These are phyloP conservation scores for Volucella zonaria DNA, from an alignment of 2,888 invertebrate species.

Conservation along the genomic window DNA sequence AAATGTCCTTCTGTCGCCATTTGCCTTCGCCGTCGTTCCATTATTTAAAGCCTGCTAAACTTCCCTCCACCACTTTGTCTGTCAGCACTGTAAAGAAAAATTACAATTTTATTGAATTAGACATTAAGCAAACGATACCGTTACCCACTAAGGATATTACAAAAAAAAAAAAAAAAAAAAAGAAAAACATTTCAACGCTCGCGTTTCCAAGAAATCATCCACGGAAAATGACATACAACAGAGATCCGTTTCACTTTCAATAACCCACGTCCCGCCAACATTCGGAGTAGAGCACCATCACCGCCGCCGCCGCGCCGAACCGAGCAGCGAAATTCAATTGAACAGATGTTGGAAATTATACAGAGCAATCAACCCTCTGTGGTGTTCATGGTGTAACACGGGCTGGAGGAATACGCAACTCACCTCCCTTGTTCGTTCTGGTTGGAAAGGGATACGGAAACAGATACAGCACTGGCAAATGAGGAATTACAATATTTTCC, in stretches of 20 bases:
- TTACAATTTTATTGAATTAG: conserved; percentile 57
- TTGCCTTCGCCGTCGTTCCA: conserved; percentile 23
- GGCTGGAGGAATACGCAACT: conserved; percentile 19
- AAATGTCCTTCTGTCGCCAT: conserved; percentile 58
- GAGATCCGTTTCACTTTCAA: conserved; percentile 46
- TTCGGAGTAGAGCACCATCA: background rate
- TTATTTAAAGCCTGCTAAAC: conserved; percentile 40
- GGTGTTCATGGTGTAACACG: no score
- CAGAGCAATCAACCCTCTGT: conserved; percentile 56
- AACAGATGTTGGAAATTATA: conserved; percentile 70
- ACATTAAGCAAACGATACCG: conserved; percentile 35
- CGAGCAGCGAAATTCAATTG: conserved; percentile 61
- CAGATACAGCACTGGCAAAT: conserved; percentile 33
- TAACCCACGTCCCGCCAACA: background rate
- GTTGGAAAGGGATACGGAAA: background rate
- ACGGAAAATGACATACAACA: conserved; percentile 61
- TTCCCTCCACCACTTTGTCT: conserved; percentile 5
- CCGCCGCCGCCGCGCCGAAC: conserved; percentile 22
- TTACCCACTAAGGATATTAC: conserved; percentile 39
- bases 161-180: conserved; percentile 4
- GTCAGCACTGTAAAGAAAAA: conserved; percentile 35
- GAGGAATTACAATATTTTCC: conserved; percentile 59
- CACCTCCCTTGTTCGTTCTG: conserved; percentile 17
- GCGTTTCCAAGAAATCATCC: conserved; percentile 64
- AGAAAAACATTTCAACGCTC: no score